phyloP scores from a whole-genome alignment of 2,888 invertebrate genomes.

The Drosophila merina region DNA sequence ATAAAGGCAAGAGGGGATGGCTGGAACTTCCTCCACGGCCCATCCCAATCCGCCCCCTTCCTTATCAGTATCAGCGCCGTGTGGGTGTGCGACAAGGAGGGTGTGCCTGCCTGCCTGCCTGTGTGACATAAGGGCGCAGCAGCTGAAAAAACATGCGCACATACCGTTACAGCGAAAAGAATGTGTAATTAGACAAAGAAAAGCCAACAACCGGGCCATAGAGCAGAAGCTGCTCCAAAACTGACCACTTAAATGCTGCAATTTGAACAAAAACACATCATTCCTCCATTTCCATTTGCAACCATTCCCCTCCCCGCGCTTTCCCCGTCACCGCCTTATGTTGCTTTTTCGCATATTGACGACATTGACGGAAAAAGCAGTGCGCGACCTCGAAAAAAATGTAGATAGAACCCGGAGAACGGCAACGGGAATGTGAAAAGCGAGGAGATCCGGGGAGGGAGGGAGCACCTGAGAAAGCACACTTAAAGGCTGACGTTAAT shows the following conservation, averaged over 20 bases:
- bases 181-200: slow-evolving; percentile 50
- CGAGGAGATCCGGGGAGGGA: slow-evolving; percentile 1
- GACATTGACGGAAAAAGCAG: slow-evolving; percentile 66
- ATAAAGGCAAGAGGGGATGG: slow-evolving; percentile 2
- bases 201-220: slow-evolving; percentile 24
- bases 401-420: slow-evolving; percentile 48
- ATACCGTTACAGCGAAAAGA: slow-evolving; percentile 53
- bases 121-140: slow-evolving; percentile 46
- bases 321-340: too few relatives aligned
- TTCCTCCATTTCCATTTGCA: not conserved
- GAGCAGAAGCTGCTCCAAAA: slow-evolving; percentile 6
- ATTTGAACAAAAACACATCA: slow-evolving; percentile 27
- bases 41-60: not conserved
- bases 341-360: slow-evolving; percentile 55
- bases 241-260: slow-evolving; percentile 27
- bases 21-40: not conserved
- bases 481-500: slow-evolving; percentile 68
- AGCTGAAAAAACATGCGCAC: slow-evolving; percentile 49
- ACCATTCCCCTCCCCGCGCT: too few relatives aligned
- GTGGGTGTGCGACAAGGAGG: slow-evolving; percentile 16
- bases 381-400: slow-evolving; percentile 63
- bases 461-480: slow-evolving; percentile 64
- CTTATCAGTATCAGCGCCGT: slow-evolving; percentile 1
- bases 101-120: slow-evolving; percentile 27
- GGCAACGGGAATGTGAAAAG: slow-evolving; percentile 33